Percentiles rank a stretch among this genome's conserved stretches.
These are phyloP conservation scores for Zaprionus taronus DNA, from an alignment of 1,140 invertebrate genomes.

Conservation along the genomic window DNA sequence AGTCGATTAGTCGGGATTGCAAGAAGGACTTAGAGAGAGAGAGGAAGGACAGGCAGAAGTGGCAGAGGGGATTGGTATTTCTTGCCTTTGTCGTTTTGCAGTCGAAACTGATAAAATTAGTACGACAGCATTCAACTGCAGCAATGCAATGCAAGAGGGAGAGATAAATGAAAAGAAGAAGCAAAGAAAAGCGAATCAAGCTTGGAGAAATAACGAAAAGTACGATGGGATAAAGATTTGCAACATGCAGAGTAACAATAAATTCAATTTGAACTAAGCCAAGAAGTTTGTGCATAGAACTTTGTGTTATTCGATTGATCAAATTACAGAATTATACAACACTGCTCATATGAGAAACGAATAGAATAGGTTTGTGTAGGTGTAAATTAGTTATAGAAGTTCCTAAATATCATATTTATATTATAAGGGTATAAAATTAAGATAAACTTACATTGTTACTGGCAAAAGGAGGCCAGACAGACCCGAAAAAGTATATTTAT, in stretches of 20 bases:
- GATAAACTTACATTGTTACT: too few relatives aligned
- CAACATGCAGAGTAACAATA: not conserved
- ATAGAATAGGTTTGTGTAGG: too few relatives aligned
- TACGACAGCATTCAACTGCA: slow-evolving; percentile 31
- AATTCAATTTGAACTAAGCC: too few relatives aligned
- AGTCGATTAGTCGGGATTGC: slow-evolving; percentile 42
- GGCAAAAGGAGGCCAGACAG: fast-evolving
- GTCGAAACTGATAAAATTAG: slow-evolving; percentile 71
- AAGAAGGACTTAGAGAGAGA: not conserved
- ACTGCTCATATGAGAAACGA: too few relatives aligned
- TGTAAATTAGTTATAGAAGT: too few relatives aligned
- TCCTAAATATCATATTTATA: too few relatives aligned
- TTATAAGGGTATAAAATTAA: too few relatives aligned
- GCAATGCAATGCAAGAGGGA: not conserved
- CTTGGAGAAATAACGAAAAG: not conserved
- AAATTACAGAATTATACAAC: too few relatives aligned
- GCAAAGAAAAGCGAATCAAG: not conserved
- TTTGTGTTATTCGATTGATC: too few relatives aligned
- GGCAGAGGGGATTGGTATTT: slow-evolving; percentile 34
- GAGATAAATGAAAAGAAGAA: not conserved
- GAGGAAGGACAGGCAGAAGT: not conserved
- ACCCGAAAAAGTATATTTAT: too few relatives aligned
- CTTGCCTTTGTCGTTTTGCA: slow-evolving; percentile 44
- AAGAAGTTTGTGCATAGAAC: too few relatives aligned
- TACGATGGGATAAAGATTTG: not conserved